A percentile compares a stretch with the other conserved stretches of the same genome.
These are phyloP conservation scores for Sceloporus undulatus DNA, from an alignment of 2,113 vertebrate species.

Conservation along the genomic window DNA sequence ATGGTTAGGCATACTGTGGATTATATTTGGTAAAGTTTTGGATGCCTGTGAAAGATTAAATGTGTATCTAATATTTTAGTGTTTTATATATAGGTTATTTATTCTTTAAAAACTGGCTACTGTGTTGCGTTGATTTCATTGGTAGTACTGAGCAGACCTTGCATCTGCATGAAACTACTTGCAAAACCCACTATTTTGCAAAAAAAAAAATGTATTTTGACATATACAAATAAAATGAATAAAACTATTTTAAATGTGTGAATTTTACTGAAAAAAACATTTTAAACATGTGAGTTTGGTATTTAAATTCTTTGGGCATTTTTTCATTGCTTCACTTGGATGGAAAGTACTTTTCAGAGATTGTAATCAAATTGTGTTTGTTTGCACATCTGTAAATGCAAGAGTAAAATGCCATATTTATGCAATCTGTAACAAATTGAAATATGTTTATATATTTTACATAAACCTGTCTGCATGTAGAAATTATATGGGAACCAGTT, in stretches of 20 bases:
- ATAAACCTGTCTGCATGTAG: slow-evolving; percentile 82
- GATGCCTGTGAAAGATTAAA: slow-evolving; percentile 86
- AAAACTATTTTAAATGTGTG: slow-evolving; percentile 88
- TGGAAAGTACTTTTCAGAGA: slow-evolving; percentile 73
- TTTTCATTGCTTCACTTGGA: slow-evolving; percentile 73
- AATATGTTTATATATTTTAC: slow-evolving; percentile 84
- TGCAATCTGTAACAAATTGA: slow-evolving; percentile 80
- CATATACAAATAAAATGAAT: slow-evolving; percentile 91
- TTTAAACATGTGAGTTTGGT: slow-evolving; percentile 75
- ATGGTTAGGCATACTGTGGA: slow-evolving; percentile 81
- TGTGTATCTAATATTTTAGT: slow-evolving; percentile 89
- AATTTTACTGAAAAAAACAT: slow-evolving; percentile 77
- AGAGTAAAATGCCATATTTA: slow-evolving; percentile 81
- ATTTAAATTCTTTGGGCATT: slow-evolving; percentile 76
- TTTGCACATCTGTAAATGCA: slow-evolving; percentile 83
- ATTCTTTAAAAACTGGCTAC: slow-evolving; percentile 89
- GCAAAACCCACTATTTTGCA: slow-evolving; percentile 89
- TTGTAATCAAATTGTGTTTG: slow-evolving; percentile 79
- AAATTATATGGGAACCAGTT: slow-evolving; percentile 64
- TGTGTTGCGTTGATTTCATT: slow-evolving; percentile 89
- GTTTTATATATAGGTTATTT: slow-evolving; percentile 93
- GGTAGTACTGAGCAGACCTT: slow-evolving; percentile 89
- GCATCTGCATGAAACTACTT: slow-evolving; percentile 90
- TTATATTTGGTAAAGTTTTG: slow-evolving; percentile 83
- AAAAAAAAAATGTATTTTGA: slow-evolving; percentile 92